phyloP scores from a whole-genome alignment of 2,888 invertebrate genomes.

The Gerris lacustris region DNA sequence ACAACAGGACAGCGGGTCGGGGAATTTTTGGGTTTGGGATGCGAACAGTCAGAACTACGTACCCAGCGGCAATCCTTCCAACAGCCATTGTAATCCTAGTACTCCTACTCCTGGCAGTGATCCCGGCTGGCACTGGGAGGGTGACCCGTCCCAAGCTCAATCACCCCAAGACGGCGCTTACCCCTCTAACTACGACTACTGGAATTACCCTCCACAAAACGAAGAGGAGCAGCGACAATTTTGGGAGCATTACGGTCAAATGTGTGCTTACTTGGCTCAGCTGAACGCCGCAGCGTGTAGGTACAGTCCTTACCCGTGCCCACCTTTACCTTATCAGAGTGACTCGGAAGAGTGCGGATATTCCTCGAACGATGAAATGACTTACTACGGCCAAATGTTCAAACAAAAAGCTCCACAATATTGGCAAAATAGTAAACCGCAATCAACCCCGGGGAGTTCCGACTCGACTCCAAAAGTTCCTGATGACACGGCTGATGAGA shows the following conservation, averaged over 20 bases:
- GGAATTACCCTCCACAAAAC: conserved; percentile 28
- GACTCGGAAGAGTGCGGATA: conserved; percentile 36
- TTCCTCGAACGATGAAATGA: conserved; percentile 40
- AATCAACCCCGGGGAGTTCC: conserved; percentile 5
- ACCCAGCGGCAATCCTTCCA: background rate
- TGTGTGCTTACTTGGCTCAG: conserved; percentile 32
- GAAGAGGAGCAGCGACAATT: conserved; percentile 30
- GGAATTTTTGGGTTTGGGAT: background rate
- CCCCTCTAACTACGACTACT: conserved; percentile 18
- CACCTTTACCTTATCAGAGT: conserved; percentile 31
- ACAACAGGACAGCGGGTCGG: background rate
- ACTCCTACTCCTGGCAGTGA: conserved; percentile 19
- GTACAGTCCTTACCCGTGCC: conserved; percentile 32
- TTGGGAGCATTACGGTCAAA: conserved; percentile 32
- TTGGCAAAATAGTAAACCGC: conserved; percentile 2
- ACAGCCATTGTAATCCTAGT: conserved; percentile 23
- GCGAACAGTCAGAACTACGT: background rate
- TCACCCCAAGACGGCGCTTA: background rate
- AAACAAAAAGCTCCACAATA: conserved; percentile 20
- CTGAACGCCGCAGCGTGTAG: conserved; percentile 31
- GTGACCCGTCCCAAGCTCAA: background rate
- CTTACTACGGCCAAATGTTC: conserved; percentile 31
- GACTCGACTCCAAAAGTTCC: conserved; percentile 19
- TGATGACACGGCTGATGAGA: conserved; percentile 32
- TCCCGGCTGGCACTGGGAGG: background rate